Base-by-base conservation (phyloP, 2,888 invertebrate genomes). In the Brachylomia viminalis region DNA sequence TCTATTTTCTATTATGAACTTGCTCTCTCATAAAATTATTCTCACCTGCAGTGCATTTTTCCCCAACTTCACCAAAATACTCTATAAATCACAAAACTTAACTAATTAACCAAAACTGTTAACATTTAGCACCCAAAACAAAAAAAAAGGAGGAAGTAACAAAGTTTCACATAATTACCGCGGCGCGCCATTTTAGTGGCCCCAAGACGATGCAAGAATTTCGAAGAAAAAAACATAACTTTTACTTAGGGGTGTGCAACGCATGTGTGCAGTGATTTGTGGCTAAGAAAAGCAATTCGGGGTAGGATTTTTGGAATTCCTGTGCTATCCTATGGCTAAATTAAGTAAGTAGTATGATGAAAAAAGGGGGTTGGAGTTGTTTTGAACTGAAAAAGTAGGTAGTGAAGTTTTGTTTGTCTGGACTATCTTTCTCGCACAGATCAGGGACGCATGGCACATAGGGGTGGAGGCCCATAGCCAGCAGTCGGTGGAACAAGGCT, bases 71-170 rank as follows among this genome's bases (percentile, higher is more conserved):
- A 15, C 45, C 33, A 70, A 78, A 65, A 59, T 56, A 54, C 4
- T 49, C 20, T 17, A 77, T 83, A 71, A 72, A 77, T 77, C 75
- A 75, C n/a, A 13, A 56, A 83, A 77, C 67, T 70, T 8, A 27
- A 68, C 79, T 85, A 82, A 86, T 87, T 87, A 87, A 84, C 80
- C 27, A 42, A 75, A 73, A 70, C 81, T 73, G 79, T 81, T n/a
- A 72, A 75, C 80, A 69, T 83, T 33, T 52, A 80, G 33, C 62
- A 75, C 33, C 70, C 64, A 5, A 61, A 77, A 77, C 64, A 73
- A 77, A 38, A 76, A 85, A 47, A 11, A n/a, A 49, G 33, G 1
- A 75, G 80, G 74, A 86, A 81, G 81, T 76, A 61, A 79, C 81
- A 80, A 86, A 87, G 58, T 84, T 82, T 71, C 78, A 80, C 73